Evolutionary conservation across 1,140 invertebrate genomes (phyloP).

Genomic region (Conus betulinus): DNA sequence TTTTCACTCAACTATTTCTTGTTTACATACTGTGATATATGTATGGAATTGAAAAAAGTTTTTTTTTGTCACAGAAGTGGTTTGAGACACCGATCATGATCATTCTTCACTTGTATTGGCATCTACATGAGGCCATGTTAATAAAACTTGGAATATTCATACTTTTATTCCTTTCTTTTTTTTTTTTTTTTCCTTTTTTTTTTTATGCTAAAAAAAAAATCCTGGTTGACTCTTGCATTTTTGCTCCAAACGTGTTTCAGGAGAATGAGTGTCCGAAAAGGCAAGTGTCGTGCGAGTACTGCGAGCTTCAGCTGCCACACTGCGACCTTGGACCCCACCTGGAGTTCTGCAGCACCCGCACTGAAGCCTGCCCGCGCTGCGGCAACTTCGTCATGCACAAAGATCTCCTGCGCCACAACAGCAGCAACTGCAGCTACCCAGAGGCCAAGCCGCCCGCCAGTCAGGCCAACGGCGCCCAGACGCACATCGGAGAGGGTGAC

Average conservation of each 20-base stretch:
- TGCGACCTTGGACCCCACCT: slow-evolving; percentile 79
- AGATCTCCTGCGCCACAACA: slow-evolving; percentile 80
- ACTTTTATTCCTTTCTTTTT: no score
- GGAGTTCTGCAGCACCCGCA: slow-evolving; percentile 82
- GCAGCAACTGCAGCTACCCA: slow-evolving; percentile 77
- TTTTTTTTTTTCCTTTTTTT: no score
- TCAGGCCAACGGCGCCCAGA: slow-evolving; percentile 6
- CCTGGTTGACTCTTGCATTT: background rate
- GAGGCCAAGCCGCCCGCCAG: slow-evolving; percentile 47
- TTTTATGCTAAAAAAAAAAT: no score
- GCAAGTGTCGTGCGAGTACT: slow-evolving; percentile 79
- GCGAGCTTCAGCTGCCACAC: slow-evolving; percentile 81
- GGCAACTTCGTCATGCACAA: slow-evolving; percentile 82
- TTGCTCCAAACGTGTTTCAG: slow-evolving; percentile 50
- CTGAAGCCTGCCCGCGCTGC: slow-evolving; percentile 81
- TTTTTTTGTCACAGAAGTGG: no score
- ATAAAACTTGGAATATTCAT: no score
- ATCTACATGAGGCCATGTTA: no score
- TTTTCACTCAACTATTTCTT: no score
- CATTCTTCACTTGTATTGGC: no score
- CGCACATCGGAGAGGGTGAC: background rate
- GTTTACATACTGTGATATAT: no score
- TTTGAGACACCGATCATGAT: no score
- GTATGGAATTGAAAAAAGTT: no score
- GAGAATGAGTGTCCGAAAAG: slow-evolving; percentile 69